Percentiles rank a stretch among this genome's conserved stretches.
These are phyloP conservation scores for Chrysocyon brachyurus DNA, from an alignment of 2,797 vertebrate species.

Conservation along the genomic window DNA sequence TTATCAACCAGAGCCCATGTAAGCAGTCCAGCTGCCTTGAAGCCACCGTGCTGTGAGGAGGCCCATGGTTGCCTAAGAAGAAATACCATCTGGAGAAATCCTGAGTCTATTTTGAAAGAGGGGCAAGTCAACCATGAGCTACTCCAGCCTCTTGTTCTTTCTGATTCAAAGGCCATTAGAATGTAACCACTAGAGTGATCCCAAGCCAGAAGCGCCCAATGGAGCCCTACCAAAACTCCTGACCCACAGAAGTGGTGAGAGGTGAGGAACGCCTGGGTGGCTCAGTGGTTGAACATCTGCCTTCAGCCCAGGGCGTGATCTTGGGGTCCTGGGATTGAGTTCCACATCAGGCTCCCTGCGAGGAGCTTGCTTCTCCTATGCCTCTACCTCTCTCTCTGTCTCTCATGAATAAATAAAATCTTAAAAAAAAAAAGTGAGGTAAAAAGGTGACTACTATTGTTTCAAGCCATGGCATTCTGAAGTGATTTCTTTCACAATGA, in stretches of 20 bases:
- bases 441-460: background rate
- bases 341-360: no score
- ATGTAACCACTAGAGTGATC: background rate
- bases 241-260: background rate
- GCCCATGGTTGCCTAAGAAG: background rate
- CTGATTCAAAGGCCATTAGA: background rate
- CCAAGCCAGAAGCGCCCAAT: background rate
- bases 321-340: no score
- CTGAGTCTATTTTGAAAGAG: background rate
- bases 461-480: background rate
- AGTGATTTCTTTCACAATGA: background rate
- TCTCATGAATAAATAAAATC: no score
- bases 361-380: no score
- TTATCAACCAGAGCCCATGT: background rate
- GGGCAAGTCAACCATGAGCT: background rate
- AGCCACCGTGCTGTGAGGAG: background rate
- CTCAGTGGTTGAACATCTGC: no score
- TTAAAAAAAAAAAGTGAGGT: background rate
- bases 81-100: background rate
- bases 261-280: background rate
- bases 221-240: background rate
- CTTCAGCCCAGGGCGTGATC: no score
- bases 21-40: background rate
- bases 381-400: no score
- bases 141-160: background rate